Evolutionary conservation across 2,113 vertebrate genomes (phyloP), one percentile per base, ranked within the genome.

Genomic region (Thymallus thymallus): DNA sequence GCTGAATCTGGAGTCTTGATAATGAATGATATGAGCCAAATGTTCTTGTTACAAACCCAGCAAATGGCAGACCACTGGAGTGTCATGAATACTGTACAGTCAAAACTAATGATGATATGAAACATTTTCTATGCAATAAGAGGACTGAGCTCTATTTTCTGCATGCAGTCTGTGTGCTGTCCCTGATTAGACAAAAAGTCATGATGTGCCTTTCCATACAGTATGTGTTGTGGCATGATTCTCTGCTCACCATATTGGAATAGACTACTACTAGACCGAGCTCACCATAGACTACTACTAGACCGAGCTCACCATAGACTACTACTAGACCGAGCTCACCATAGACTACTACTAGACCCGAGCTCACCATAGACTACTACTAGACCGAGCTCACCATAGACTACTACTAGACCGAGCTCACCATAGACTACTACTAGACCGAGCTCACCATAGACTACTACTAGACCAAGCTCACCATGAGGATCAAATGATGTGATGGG

Each of bases 11-110:
- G 16, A 46, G 66, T 23, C 18, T 30, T 29, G 29, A 35, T 35
- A 20, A 22, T 32, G 6, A 35, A 41, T 35, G 68, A 26, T 32
- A 26, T 51, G 14, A 51, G 18, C 48, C 16, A 67, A 45, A 68
- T 63, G 10, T 48, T 62, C 76, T 82, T 74, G 67, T 69, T 68
- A 69, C 22, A 69, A 60, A 22, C n/a, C 56, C 56, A 22, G 18
- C n/a, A n/a, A 23, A 55, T 60, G 13, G n/a, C 2, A 9, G n/a
- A 23, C 56, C n/a, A 7, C n/a, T 60, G 56, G n/a, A 23, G 56
- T 60, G n/a, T 60, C 20, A 22, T 60, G n/a, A 60, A 60, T 22
- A 60, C 56, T 60, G 20, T 9, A 60, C 13, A 60, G n/a, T 60
- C 56, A 60, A 60, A 60, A 22, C 18, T 60, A 20, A 55, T 55